phyloP scores from a whole-genome alignment of 2,888 invertebrate genomes.

The Tachina fera region DNA sequence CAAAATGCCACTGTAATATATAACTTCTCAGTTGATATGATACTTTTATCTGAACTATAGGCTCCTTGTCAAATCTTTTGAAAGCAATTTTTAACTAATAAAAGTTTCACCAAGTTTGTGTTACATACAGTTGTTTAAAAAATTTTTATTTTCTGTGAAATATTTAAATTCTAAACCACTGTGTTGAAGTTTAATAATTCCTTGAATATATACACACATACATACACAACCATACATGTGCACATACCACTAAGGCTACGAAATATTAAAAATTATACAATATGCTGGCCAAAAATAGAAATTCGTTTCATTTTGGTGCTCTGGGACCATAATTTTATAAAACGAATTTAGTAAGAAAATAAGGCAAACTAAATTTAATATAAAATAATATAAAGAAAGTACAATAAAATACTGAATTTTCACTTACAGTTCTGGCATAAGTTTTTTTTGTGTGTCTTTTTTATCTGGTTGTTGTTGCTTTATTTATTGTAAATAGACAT shows the following conservation, averaged over 20 bases:
- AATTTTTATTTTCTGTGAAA: no score
- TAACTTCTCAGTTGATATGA: no score
- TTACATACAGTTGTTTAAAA: no score
- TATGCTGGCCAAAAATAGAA: constrained; percentile 13
- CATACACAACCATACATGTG: no score
- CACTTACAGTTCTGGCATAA: constrained; percentile 66
- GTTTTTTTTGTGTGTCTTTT: constrained; percentile 15
- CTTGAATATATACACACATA: no score
- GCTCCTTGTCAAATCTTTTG: no score
- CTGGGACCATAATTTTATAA: neutral
- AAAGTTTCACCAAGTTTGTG: no score
- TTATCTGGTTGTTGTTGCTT: constrained; percentile 21
- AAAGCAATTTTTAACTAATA: no score
- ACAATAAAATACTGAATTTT: constrained; percentile 12
- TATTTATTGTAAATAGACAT: constrained; percentile 24
- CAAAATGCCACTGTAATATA: no score
- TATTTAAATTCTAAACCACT: no score
- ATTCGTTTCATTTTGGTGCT: constrained; percentile 11
- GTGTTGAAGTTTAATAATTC: no score
- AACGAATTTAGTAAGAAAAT: constrained; percentile 21
- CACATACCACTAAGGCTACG: neutral
- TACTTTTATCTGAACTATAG: no score
- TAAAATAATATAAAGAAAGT: constrained; percentile 3
- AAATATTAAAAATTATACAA: constrained; percentile 34
- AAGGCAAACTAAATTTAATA: neutral